Base-by-base conservation (phyloP, 2,113 vertebrate genomes). In the Gambusia affinis region DNA sequence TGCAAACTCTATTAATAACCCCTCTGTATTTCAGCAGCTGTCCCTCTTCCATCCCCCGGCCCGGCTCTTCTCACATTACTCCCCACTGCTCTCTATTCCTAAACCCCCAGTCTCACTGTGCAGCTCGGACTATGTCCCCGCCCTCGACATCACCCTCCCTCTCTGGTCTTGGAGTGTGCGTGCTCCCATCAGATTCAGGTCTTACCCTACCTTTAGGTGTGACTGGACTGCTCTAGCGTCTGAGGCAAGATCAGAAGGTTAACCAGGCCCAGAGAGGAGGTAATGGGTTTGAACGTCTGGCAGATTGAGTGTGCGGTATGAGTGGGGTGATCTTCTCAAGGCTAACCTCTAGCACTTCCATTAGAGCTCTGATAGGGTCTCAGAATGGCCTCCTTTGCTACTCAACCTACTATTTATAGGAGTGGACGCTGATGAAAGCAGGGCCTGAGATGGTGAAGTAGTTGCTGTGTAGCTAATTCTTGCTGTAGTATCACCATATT, bases 1-100 rank as follows among this genome's bases (percentile, higher is more conserved):
- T 85, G 75, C 82, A 80, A 80, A 60, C 31, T 72, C 94, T 97
- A 97, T 96, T 96, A 94, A 95, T 96, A 96, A 90, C 79, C 87
- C 68, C 72, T 73, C 64, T 79, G 85, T 94, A 88, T 93, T 92
- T 79, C 90, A 92, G 91, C 96, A 96, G 96, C 96, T 97, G 96
- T 95, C 92, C 90, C 29, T 85, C 57, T 77, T 81, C 85, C 60
- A 64, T 81, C 73, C 78, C 89, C 72, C 76, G 64, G 64, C 65
- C 85, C 62, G 80, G 87, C 84, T 83, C 87, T 89, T 93, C 85
- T 94, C 86, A 89, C 60, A 60, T 89, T 87, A 89, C 87, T 12
- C 76, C 61, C 17, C 57, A 64, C 71, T 57, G 51, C 81, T 27
- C 70, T 63, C 72, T 65, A 54, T 27, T 39, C 71, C 90, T 31